Conservation (phyloP, 2,888 invertebrate genomes). For the Pyrgus malvae region DNA sequence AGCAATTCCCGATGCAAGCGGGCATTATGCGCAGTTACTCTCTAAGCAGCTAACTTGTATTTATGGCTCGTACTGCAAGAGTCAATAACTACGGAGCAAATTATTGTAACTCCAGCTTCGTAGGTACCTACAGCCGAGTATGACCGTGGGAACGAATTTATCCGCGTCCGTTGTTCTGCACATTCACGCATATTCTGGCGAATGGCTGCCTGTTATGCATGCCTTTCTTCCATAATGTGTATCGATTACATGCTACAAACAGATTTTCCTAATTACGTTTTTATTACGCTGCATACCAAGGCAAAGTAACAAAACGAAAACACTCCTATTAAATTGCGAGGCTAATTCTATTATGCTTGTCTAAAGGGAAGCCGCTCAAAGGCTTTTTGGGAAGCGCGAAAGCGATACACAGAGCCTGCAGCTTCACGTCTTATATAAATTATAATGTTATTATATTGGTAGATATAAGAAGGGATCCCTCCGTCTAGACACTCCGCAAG, state of each 20-base stretch:
- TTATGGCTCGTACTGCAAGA: slow-evolving; percentile 48
- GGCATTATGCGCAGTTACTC: slow-evolving; percentile 36
- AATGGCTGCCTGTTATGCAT: slow-evolving; percentile 18
- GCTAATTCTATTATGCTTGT: not conserved
- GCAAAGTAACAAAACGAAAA: not conserved
- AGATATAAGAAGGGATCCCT: slow-evolving; percentile 60
- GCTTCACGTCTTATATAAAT: slow-evolving; percentile 38
- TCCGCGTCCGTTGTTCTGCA: slow-evolving; percentile 45
- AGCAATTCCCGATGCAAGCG: slow-evolving; percentile 26
- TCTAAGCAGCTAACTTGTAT: slow-evolving; percentile 40
- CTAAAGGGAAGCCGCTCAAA: not conserved
- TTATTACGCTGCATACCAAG: not conserved
- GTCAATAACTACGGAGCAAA: slow-evolving; percentile 56
- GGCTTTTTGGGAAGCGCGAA: not conserved
- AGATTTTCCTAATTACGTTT: slow-evolving; percentile 2
- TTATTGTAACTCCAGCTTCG: slow-evolving; percentile 55
- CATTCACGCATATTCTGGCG: slow-evolving; percentile 35
- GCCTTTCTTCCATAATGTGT: slow-evolving; percentile 15
- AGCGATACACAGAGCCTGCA: slow-evolving; percentile 8
- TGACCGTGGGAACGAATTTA: slow-evolving; percentile 67
- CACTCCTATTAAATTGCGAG: not conserved
- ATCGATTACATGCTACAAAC: slow-evolving; percentile 2
- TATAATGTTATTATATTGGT: slow-evolving; percentile 42
- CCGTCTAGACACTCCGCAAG: slow-evolving; percentile 78
- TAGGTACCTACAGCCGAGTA: slow-evolving; percentile 46